Percentiles rank a stretch among this genome's conserved stretches.
Evolutionary conservation across 2,797 vertebrate genomes (phyloP).

Genomic region (Melanotaenia boesemani): DNA sequence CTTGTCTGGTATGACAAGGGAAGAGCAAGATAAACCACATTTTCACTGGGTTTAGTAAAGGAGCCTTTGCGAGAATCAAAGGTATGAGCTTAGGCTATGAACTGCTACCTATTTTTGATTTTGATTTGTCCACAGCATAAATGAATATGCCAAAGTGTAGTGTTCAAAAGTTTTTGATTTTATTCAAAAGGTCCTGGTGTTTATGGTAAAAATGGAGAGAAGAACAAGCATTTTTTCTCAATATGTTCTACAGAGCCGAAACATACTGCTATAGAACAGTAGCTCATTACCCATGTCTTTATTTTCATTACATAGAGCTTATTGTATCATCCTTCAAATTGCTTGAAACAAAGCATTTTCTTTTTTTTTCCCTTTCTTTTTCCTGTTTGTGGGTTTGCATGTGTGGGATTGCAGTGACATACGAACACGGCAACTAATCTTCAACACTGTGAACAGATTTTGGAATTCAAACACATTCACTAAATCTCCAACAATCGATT

Average conservation of each 20-base stretch:
- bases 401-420: conserved; percentile 54
- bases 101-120: conserved; percentile 69
- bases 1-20: conserved; percentile 46
- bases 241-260: conserved; percentile 13
- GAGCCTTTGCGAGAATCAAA: conserved; percentile 59
- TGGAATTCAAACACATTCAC: conserved; percentile 81
- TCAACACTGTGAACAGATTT: conserved; percentile 70
- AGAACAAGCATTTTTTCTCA: conserved; percentile 17
- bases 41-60: conserved; percentile 60
- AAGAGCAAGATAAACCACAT: conserved; percentile 59
- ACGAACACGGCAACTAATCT: conserved; percentile 59
- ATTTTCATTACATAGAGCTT: conserved; percentile 41
- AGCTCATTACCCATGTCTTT: conserved; percentile 44
- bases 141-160: conserved; percentile 54
- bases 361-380: neutral
- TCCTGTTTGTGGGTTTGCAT: conserved; percentile 21
- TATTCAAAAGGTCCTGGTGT: conserved; percentile 38
- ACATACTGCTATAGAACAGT: conserved; percentile 21
- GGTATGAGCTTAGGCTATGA: conserved; percentile 61
- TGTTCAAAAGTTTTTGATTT: conserved; percentile 37
- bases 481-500: conserved; percentile 80
- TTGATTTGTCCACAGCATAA: conserved; percentile 62
- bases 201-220: neutral
- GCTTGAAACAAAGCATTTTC: conserved; percentile 44
- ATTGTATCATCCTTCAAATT: conserved; percentile 57